Evolutionary conservation across 2,888 invertebrate species (phyloP), one percentile per base, ranked within the genome.

Genomic region (Agapostemon virescens): DNA sequence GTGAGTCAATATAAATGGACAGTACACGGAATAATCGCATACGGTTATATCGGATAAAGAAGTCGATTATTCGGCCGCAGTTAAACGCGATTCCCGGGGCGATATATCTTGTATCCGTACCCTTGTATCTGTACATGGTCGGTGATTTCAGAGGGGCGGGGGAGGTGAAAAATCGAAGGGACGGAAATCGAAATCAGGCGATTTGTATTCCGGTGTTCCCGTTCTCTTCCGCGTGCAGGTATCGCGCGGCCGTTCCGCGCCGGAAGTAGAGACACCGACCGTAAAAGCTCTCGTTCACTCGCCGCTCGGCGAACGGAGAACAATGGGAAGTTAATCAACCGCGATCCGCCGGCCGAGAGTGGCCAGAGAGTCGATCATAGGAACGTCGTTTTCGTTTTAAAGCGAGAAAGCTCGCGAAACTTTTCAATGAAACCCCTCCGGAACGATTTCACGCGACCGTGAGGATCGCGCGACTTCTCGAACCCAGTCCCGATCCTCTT

Each of bases 351-450:
- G 15, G 42, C 61, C 58, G 73, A 30, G 40, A 69, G 55, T 38
- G 26, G 38, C 55, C 38, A 26, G 13, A 20, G 30, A 63, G 36
- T 63, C 64, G 70, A 42, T 20, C 23, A 63, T 40, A 52, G 69
- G n/a, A 73, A 74, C 76, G 69, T 73, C 63, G 68, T 73, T 84
- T 84, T 83, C 81, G 71, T 81, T 85, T 84, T 70, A 71, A 42
- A 45, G 63, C 64, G 71, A 58, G 49, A 76, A 40, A 55, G 55
- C 36, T 74, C 71, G 77, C 63, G 70, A 11, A 84, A 85, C 64
- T 71, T 73, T 58, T 55, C 67, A 70, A 75, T 61, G 69, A 55
- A 77, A 64, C 69, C 30, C 42, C 79, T 72, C 69, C 38, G 38
- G 58, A 63, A 20, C 67, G 73, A 69, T 36, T 73, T 75, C 20